phyloP scores from a whole-genome alignment of 2,888 invertebrate genomes.

The Aphidius colemani region DNA sequence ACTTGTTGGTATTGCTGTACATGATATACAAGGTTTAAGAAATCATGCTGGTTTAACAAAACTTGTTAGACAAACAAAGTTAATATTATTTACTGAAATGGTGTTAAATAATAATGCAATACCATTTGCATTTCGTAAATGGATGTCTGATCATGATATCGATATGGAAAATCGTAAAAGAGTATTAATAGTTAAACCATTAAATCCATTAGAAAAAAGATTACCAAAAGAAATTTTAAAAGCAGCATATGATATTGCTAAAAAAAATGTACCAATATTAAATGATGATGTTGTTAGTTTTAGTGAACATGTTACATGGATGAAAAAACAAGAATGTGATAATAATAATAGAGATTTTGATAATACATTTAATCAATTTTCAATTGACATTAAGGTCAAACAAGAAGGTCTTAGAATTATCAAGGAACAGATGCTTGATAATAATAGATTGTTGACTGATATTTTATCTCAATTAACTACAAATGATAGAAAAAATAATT shows the following conservation, averaged over 20 bases:
- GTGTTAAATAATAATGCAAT: conserved; percentile 59
- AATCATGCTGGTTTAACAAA: conserved; percentile 62
- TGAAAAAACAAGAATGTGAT: conserved; percentile 38
- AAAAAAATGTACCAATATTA: conserved; percentile 47
- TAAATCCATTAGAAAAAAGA: conserved; percentile 60
- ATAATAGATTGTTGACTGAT: conserved; percentile 48
- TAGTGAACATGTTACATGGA: conserved; percentile 42
- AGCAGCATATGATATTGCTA: conserved; percentile 60
- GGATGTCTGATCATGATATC: conserved; percentile 58
- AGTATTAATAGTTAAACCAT: conserved; percentile 60
- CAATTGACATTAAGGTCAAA: conserved; percentile 43
- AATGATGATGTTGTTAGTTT: conserved; percentile 43
- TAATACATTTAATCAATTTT: conserved; percentile 38
- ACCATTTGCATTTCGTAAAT: conserved; percentile 54
- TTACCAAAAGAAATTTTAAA: conserved; percentile 59
- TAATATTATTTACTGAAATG: conserved; percentile 61
- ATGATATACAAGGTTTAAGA: conserved; percentile 60
- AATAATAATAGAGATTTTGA: conserved; percentile 37
- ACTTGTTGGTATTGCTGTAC: conserved; percentile 59
- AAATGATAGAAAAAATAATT: conserved; percentile 23
- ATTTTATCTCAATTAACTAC: conserved; percentile 39
- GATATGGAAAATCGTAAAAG: conserved; percentile 58
- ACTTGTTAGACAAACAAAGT: conserved; percentile 60
- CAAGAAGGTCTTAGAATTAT: conserved; percentile 48
- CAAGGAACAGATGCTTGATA: conserved; percentile 47